Conservation (phyloP, 2,888 invertebrate genomes). For the Pterostichus niger region DNA sequence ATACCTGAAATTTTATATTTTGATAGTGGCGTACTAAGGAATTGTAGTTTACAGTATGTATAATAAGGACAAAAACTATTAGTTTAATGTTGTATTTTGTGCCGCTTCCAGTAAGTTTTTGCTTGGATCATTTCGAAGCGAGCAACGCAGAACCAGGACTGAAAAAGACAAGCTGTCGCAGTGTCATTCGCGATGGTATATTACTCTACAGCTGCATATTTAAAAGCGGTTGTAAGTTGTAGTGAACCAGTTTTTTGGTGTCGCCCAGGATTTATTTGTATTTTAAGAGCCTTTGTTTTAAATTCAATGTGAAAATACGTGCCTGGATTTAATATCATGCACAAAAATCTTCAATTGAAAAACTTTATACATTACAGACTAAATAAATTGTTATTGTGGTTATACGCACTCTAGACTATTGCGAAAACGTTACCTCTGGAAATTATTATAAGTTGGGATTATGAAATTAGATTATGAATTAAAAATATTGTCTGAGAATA, state of each 20-base stretch:
- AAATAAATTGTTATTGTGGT: neutral
- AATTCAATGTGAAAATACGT: constrained; percentile 10
- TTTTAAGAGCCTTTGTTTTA: constrained; percentile 8
- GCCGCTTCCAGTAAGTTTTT: neutral
- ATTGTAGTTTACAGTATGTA: no score
- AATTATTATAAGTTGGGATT: no score
- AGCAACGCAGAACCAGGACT: neutral
- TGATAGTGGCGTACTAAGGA: no score
- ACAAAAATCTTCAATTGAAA: neutral
- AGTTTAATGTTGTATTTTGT: no score
- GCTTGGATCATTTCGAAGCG: neutral
- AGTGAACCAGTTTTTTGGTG: neutral
- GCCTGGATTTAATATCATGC: neutral
- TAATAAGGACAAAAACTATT: neutral
- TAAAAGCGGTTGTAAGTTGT: constrained; percentile 16
- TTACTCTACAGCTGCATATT: constrained; percentile 49
- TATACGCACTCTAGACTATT: no score
- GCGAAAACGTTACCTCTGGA: no score
- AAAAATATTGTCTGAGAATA: no score
- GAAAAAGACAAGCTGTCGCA: constrained; percentile 27
- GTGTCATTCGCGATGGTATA: constrained; percentile 42
- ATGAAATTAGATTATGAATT: no score
- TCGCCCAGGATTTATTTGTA: neutral
- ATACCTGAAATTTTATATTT: no score
- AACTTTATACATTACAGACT: neutral